Evolutionary conservation across 92 coral and sea anemone genomes (phyloP), one percentile per base, ranked within the genome.

Genomic region (Actinernus sp.): DNA sequence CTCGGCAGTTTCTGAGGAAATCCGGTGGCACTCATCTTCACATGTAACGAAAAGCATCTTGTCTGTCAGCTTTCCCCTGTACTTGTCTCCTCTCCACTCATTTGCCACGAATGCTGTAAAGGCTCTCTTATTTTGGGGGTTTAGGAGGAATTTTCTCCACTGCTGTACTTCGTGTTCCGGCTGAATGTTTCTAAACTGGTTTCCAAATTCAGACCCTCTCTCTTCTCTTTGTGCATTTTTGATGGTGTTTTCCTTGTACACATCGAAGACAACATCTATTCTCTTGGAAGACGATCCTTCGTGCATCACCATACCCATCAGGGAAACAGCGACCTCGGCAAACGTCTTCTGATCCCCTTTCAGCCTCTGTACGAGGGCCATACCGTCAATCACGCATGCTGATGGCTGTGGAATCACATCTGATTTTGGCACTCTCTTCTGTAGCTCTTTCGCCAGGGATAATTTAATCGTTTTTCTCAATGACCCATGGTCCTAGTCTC

Each of bases 111-210:
- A 88, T 20, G 9, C 32, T 52, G 74, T 61, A 0, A 88, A 75
- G 51, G 79, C 60, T 40, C 62, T 71, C 58, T 74, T 82, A 41
- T 88, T n/a, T n/a, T n/a, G n/a, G n/a, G n/a, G n/a, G n/a, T n/a
- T 83, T 65, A 61, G 52, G 7, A 72, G 68, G 50, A 85, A 79
- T n/a, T 64, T 78, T 31, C 66, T 48, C 82, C 87, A 64, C 52
- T 85, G 87, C 26, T 68, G 79, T 16, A 77, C 44, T 16, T 77
- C 70, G 62, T 72, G 69, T 32, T 61, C 51, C 12, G 80, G 55
- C 34, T 75, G 82, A 29, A 70, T 29, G 17, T 55, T 52, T 58
- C 67, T 45, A 31, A 55, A 77, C 49, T 73, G 80, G 57, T 67
- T 65, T 18, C 79, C 90, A 34, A 12, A 51, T 23, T 63, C 81